Conservation (phyloP, 2,113 vertebrate species). For the Neolamprologus devosi region DNA sequence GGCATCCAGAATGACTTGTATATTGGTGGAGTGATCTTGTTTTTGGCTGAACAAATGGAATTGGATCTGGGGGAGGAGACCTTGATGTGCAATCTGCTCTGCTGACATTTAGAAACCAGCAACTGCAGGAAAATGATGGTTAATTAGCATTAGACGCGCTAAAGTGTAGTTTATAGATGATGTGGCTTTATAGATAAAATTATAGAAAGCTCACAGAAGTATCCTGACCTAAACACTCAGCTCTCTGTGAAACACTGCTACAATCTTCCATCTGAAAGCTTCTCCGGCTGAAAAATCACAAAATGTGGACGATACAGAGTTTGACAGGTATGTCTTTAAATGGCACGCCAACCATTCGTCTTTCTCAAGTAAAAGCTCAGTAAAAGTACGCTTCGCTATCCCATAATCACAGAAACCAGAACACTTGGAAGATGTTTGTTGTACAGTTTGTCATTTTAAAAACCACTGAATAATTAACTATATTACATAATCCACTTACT, state of each 20-base stretch:
- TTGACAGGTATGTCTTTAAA: neutral
- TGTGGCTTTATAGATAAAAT: neutral
- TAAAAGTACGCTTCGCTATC: neutral
- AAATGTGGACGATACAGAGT: neutral
- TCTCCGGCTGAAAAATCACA: neutral
- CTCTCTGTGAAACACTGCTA: neutral
- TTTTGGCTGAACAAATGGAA: constrained; percentile 11
- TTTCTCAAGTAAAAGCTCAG: neutral
- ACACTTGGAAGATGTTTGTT: neutral
- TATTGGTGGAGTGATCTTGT: constrained; percentile 5
- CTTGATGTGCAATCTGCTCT: neutral
- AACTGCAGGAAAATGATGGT: neutral
- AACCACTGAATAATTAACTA: neutral
- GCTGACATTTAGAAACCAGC: constrained; percentile 14
- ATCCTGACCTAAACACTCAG: neutral
- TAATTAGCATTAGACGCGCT: neutral
- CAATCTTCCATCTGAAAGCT: neutral
- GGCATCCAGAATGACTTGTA: neutral
- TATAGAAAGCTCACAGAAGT: neutral
- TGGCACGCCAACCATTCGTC: neutral
- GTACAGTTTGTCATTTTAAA: neutral
- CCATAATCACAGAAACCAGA: neutral
- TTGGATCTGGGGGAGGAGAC: neutral
- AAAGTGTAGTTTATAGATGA: neutral
- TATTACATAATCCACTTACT: fast-evolving